Evolutionary conservation across 2,888 invertebrate genomes (phyloP), one percentile per base, ranked within the genome.

Genomic region (Eupeodes luniger): DNA sequence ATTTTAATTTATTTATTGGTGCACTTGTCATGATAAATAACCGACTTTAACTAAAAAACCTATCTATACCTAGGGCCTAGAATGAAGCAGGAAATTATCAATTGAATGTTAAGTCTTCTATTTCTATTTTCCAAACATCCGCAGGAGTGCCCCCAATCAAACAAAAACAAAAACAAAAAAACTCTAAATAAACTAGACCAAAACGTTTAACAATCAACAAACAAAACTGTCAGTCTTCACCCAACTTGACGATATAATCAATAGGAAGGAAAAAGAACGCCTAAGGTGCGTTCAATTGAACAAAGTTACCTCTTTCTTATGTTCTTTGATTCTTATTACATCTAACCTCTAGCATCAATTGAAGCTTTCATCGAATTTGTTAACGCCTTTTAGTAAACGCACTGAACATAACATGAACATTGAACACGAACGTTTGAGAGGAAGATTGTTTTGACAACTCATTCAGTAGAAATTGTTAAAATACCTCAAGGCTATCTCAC

Each of bases 401-500:
- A 49, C 11, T 10, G 57, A 19, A 47, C 19, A 19, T 4, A 64
- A 47, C 19, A 64, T 27, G n/a, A 49, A 49, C 27, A 66, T 27
- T 34, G 49, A 47, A 49, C 53, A 53, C 34, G 69, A 69, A 53
- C 16, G 10, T 51, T 40, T 40, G 6, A 40, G 40, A 40, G 9
- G 40, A 11, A 64, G 66, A 62, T 57, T 86, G 78, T 86, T 86
- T 86, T 81, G 85, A 86, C 81, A 81, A 78, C 81, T 78, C 69
- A 78, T 75, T 86, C 67, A 76, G 67, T 40, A 19, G 53, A 34
- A 82, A 57, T 51, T 72, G 40, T 55, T 47, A 11, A 27, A 49
- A 61, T 55, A 70, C 53, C 66, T 67, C 0, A 36, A 27, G 76
- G 77, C 34, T n/a, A 51, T 77, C 12, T 44, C 16, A 12, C 40